Evolutionary conservation across 2,888 invertebrate species (phyloP), one percentile per base, ranked within the genome.

Genomic region (Belgica antarctica): DNA sequence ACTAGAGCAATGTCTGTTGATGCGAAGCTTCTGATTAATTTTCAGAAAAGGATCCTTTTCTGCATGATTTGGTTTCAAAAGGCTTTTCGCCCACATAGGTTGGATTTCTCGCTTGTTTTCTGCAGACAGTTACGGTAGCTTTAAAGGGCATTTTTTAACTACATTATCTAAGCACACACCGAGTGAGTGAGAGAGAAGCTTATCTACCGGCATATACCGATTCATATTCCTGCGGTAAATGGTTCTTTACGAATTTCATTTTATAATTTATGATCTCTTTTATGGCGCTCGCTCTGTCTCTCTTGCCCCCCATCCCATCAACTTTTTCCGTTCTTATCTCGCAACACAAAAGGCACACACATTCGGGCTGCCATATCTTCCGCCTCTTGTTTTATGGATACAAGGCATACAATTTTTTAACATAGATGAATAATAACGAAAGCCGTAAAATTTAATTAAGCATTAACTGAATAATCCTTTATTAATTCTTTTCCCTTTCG

Each of bases 221-320:
- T 68, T 52, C 68, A 68, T 68, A 36, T 52, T 47, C 27, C 47
- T 47, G 57, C 28, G 47, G 57, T 68, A 68, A 68, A 68, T 68
- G 68, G 68, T 34, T 68, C 68, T 68, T 68, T 68, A 46, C 68
- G 25, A 68, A 68, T 68, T 68, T 68, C 68, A 27, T 59, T 59
- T 59, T 59, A 59, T 68, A 68, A 68, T 68, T 68, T 68, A 68
- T 68, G 68, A 68, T 68, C 47, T 28, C 46, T 15, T 65, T 65
- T 65, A 47, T 65, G 28, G 25, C 7, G 27, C n/a, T 59, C 27
- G 25, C 25, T 25, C 59, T 24, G 2, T 19, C 7, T 7, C 12
- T 7, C 12, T 15, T 46, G 15, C 15, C 12, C n/a, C n/a, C n/a
- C n/a, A n/a, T n/a, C n/a, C n/a, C n/a, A n/a, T n/a, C n/a, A n/a